A percentile compares a stretch with the other conserved stretches of the same genome.
phyloP scores from a whole-genome alignment of 1,140 invertebrate genomes.

The Ceratina calcarata region DNA sequence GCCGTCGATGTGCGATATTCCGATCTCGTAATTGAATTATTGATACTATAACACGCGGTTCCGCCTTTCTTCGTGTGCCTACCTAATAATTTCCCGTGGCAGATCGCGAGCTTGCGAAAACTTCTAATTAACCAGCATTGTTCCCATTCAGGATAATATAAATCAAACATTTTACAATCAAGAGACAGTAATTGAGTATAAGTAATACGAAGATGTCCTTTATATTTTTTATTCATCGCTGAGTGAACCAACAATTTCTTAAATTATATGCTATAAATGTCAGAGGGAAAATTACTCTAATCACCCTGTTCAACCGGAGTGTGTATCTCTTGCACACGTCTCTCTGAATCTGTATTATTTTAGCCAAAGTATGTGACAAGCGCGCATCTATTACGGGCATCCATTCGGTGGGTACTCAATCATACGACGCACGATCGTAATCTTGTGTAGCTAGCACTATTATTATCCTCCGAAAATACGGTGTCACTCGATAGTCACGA shows the following conservation, averaged over 20 bases:
- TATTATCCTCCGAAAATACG: constrained; percentile 55
- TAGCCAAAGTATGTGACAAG: constrained; percentile 38
- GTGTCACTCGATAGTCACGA: constrained; percentile 51
- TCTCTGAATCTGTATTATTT: constrained; percentile 6
- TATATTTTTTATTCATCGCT: no score
- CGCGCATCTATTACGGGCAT: constrained; percentile 24
- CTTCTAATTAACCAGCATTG: background rate
- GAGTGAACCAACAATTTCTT: no score
- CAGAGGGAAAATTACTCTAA: no score
- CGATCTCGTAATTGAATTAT: constrained; percentile 61
- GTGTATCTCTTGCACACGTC: no score
- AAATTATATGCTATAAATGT: no score
- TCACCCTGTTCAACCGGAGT: no score
- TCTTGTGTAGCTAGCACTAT: constrained; percentile 38
- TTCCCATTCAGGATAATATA: background rate
- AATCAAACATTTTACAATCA: background rate
- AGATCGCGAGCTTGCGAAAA: background rate
- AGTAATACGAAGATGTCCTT: no score
- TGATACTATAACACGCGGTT: constrained; percentile 12
- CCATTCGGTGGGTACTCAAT: constrained; percentile 35
- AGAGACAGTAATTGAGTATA: no score
- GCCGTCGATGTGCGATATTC: constrained; percentile 44
- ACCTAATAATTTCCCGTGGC: background rate
- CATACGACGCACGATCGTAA: constrained; percentile 32
- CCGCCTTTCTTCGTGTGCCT: no score